A percentile compares a stretch with the other conserved stretches of the same genome.
Conservation (phyloP, 2,113 vertebrate genomes). For the Felis chaus region DNA sequence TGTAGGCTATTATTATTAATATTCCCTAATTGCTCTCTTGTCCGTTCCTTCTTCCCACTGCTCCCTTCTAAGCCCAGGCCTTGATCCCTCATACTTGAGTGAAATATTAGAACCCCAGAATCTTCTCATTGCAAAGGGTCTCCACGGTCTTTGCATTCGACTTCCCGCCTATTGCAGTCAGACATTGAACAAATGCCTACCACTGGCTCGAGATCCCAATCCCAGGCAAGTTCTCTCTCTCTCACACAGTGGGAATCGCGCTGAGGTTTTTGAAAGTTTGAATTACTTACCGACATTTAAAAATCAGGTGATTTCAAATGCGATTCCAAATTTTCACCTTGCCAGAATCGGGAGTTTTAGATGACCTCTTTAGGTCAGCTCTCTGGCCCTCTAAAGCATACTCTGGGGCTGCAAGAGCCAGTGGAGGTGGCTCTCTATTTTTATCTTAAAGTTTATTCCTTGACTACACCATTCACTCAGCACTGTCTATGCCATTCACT, state of each 20-base stretch:
- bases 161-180: neutral
- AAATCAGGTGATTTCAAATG: conserved; percentile 4
- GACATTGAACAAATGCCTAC: neutral
- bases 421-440: neutral
- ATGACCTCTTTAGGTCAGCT: neutral
- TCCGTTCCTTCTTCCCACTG: neutral
- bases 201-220: neutral
- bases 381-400: neutral
- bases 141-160: neutral
- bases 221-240: neutral
- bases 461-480: neutral
- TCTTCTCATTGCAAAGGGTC: conserved; percentile 2
- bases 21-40: neutral
- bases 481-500: neutral
- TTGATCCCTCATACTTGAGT: neutral
- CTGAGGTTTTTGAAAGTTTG: neutral
- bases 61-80: neutral
- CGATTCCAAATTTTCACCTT: neutral
- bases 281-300: neutral
- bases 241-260: neutral
- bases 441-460: conserved; percentile 19
- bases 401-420: neutral
- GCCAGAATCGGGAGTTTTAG: conserved; percentile 39
- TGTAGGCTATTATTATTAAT: neutral
- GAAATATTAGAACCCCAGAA: neutral